Conservation (phyloP, 2,797 vertebrate species). For the Trichosurus vulpecula region DNA sequence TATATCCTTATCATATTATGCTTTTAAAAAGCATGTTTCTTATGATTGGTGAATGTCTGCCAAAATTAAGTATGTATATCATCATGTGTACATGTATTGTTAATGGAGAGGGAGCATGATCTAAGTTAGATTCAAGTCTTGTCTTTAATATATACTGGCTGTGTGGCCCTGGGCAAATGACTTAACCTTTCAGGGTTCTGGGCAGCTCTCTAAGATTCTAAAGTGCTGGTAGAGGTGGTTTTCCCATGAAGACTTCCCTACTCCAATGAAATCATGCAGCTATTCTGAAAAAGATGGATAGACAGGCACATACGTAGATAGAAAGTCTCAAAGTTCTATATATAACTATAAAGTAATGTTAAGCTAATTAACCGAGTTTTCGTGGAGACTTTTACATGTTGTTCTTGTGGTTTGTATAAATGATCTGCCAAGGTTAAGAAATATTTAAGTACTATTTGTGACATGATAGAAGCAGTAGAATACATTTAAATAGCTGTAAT, state of each 20-base stretch:
- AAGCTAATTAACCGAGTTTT: conserved; percentile 36
- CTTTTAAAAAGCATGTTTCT: neutral
- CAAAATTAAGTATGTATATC: neutral
- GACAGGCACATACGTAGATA: conserved; percentile 24
- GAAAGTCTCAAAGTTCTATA: conserved; percentile 28
- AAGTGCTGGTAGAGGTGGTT: neutral
- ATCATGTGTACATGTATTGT: neutral
- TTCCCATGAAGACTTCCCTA: neutral
- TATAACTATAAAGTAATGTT: conserved; percentile 38
- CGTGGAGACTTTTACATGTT: conserved; percentile 35
- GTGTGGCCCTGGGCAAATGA: neutral
- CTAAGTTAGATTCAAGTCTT: neutral
- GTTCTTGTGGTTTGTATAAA: conserved; percentile 31
- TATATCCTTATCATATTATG: neutral
- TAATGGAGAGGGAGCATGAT: neutral
- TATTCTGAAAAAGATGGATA: conserved; percentile 35
- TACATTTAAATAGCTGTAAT: neutral
- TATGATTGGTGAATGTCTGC: neutral
- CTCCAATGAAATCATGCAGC: conserved; percentile 2
- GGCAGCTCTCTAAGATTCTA: neutral
- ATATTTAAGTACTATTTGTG: conserved; percentile 38
- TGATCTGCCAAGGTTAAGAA: conserved; percentile 9
- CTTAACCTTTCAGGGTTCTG: neutral
- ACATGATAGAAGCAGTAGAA: neutral
- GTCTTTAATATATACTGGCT: neutral